Evolutionary conservation across 1,140 invertebrate species (phyloP).

Genomic region (Melanaphis sacchari): DNA sequence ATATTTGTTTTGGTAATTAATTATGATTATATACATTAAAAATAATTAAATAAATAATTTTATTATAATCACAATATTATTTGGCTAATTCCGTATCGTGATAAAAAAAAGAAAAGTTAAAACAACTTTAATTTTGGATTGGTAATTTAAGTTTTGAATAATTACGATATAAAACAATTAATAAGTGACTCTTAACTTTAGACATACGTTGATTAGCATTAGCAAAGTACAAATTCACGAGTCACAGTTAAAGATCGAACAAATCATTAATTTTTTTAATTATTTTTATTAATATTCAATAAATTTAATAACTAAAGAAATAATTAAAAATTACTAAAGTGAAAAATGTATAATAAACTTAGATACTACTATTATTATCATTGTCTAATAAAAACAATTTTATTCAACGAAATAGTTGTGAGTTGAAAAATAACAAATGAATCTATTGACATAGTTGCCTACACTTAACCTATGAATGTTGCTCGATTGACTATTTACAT

Average conservation of each 20-base stretch:
- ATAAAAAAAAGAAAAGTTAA: no score
- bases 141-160: no score
- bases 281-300: not conserved
- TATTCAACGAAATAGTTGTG: not conserved
- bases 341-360: not conserved
- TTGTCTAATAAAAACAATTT: no score
- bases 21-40: not conserved
- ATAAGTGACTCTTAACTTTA: no score
- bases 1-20: not conserved
- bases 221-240: not conserved
- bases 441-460: not conserved
- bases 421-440: not conserved
- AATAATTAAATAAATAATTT: not conserved
- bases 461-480: not conserved
- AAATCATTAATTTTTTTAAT: not conserved
- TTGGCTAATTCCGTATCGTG: no score
- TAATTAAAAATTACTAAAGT: not conserved
- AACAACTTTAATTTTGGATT: no score
- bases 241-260: not conserved
- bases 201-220: fast-evolving
- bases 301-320: not conserved
- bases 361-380: not conserved
- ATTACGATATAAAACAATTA: no score
- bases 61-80: not conserved
- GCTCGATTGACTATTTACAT: not conserved